phyloP scores from a whole-genome alignment of 2,888 invertebrate genomes.

The Linyphia triangularis region DNA sequence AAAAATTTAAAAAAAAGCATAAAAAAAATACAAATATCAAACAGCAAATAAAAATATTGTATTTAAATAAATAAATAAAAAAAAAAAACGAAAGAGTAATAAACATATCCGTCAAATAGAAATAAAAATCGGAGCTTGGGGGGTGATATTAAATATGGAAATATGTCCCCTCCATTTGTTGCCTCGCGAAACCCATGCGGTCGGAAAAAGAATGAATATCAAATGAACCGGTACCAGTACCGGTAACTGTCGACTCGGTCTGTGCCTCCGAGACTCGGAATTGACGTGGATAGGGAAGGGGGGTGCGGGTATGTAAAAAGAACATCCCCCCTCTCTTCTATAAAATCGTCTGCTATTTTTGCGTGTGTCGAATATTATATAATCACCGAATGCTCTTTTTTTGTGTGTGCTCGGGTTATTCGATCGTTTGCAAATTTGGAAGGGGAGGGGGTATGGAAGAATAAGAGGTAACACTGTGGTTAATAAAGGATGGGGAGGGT shows the following conservation, averaged over 20 bases:
- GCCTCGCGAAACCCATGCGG: background rate
- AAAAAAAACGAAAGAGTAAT: too few species aligned
- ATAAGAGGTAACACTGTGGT: slow-evolving; percentile 24
- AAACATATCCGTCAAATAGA: background rate
- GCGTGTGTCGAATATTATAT: background rate
- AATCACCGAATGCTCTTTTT: background rate
- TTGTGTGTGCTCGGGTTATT: background rate
- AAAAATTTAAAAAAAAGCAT: too few species aligned
- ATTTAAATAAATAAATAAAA: too few species aligned
- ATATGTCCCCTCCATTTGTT: background rate
- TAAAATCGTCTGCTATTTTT: background rate
- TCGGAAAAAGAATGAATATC: slow-evolving; percentile 40
- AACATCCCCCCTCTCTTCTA: background rate
- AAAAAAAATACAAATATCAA: too few species aligned
- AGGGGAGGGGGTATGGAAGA: background rate
- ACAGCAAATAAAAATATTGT: too few species aligned
- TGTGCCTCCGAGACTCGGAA: too few species aligned
- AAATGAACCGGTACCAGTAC: slow-evolving; percentile 25
- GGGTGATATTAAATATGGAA: slow-evolving; percentile 47
- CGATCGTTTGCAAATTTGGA: background rate
- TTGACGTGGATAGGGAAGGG: too few species aligned
- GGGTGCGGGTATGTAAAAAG: background rate
- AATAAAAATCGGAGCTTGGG: background rate
- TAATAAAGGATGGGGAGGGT: slow-evolving; percentile 20
- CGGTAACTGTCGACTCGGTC: background rate